Evolutionary conservation across 1,140 invertebrate genomes (phyloP).

Genomic region (Chironomus tepperi): DNA sequence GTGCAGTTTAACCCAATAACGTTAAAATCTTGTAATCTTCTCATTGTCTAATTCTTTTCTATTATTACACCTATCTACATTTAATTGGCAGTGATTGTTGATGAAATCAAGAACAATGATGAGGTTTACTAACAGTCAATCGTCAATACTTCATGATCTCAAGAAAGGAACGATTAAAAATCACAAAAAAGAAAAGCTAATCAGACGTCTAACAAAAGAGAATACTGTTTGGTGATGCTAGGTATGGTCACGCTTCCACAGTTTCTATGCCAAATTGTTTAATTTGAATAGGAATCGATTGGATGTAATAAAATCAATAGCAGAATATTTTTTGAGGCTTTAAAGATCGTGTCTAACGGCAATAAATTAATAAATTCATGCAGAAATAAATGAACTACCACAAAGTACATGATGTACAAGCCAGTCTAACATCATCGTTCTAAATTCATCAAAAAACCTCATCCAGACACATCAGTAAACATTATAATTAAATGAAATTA

Average conservation of each 20-base stretch:
- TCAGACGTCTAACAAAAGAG: no score
- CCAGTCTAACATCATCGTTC: neutral
- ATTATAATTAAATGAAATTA: slow-evolving; percentile 3
- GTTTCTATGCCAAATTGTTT: no score
- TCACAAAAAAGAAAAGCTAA: no score
- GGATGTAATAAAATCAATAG: no score
- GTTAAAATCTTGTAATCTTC: neutral
- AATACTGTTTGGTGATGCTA: no score
- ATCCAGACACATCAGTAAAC: neutral
- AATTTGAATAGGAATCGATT: no score
- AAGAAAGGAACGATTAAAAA: no score
- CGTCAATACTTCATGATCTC: neutral
- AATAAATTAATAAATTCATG: neutral
- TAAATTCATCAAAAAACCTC: neutral
- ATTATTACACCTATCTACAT: neutral
- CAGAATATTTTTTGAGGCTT: neutral
- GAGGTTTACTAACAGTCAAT: slow-evolving; percentile 12
- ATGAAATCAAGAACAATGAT: neutral
- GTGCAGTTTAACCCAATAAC: slow-evolving; percentile 6
- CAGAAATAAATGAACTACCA: neutral
- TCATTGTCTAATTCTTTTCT: neutral
- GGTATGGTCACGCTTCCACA: no score
- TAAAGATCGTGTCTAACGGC: neutral
- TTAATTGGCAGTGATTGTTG: neutral
- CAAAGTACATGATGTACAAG: neutral